These are phyloP conservation scores for Criorhina ranunculi DNA, from an alignment of 2,888 invertebrate genomes.

Conservation along the genomic window DNA sequence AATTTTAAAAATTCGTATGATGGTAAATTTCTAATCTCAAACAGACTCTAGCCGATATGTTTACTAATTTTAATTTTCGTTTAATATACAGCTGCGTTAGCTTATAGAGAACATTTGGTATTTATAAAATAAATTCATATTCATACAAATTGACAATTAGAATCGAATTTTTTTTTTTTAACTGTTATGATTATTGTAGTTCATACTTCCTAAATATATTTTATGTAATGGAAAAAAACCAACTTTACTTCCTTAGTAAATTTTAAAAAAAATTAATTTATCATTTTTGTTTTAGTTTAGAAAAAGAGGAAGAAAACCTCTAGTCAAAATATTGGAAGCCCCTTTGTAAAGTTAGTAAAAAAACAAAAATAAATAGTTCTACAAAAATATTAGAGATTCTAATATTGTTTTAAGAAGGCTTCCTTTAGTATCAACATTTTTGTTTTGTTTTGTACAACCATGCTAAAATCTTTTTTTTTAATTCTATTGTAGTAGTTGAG, in stretches of 20 bases:
- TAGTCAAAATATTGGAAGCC: constrained; percentile 67
- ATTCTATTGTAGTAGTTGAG: constrained; percentile 27
- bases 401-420: constrained; percentile 61
- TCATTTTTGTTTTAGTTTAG: constrained; percentile 17
- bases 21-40: constrained; percentile 16
- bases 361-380: constrained; percentile 38
- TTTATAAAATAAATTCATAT: constrained; percentile 67
- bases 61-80: constrained; percentile 22
- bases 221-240: constrained; percentile 9
- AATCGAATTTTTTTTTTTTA: constrained; percentile 24
- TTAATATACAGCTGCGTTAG: constrained; percentile 10
- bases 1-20: constrained; percentile 25
- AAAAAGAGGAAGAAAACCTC: constrained; percentile 60
- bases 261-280: constrained; percentile 33
- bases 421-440: constrained; percentile 59
- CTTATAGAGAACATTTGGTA: constrained; percentile 31
- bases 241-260: not conserved
- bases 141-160: constrained; percentile 64
- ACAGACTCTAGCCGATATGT: constrained; percentile 66
- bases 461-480: constrained; percentile 27
- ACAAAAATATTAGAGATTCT: constrained; percentile 57
- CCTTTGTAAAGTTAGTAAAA: constrained; percentile 38
- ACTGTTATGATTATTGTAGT: not conserved
- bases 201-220: not conserved
- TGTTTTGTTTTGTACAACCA: constrained; percentile 54